Conservation (phyloP, 2,888 invertebrate genomes). For the Acanthosepion pharaonis region DNA sequence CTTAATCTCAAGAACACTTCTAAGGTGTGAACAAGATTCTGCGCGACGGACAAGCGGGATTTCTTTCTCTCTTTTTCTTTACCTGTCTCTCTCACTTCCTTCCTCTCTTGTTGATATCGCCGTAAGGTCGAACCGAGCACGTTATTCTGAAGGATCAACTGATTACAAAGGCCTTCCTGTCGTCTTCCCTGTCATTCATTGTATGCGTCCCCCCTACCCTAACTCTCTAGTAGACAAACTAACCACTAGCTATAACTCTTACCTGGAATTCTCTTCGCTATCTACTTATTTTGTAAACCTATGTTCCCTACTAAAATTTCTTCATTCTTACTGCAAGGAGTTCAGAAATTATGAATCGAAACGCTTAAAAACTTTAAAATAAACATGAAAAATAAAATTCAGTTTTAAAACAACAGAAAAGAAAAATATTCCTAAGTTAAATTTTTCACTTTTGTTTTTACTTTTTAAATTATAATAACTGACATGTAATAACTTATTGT, state of each 20-base stretch:
- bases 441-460: too few species aligned
- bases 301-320: background rate
- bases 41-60: background rate
- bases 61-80: background rate
- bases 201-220: background rate
- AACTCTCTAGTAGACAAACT: background rate
- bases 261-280: background rate
- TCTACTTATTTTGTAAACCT: background rate
- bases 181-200: background rate
- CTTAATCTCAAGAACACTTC: background rate
- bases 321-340: background rate
- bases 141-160: constrained; percentile 6
- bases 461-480: too few species aligned
- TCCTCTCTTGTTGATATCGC: constrained; percentile 42
- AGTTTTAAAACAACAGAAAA: too few species aligned
- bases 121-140: constrained; percentile 36
- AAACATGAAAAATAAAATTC: too few species aligned
- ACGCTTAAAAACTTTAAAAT: too few species aligned
- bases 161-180: constrained; percentile 38
- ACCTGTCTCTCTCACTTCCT: background rate
- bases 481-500: too few species aligned
- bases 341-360: background rate
- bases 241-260: background rate
- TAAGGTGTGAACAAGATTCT: constrained; percentile 9
- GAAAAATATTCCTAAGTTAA: too few species aligned